A percentile compares a stretch with the other conserved stretches of the same genome.
phyloP scores from a whole-genome alignment of 2,888 invertebrate genomes.

The Proisotoma minuta region DNA sequence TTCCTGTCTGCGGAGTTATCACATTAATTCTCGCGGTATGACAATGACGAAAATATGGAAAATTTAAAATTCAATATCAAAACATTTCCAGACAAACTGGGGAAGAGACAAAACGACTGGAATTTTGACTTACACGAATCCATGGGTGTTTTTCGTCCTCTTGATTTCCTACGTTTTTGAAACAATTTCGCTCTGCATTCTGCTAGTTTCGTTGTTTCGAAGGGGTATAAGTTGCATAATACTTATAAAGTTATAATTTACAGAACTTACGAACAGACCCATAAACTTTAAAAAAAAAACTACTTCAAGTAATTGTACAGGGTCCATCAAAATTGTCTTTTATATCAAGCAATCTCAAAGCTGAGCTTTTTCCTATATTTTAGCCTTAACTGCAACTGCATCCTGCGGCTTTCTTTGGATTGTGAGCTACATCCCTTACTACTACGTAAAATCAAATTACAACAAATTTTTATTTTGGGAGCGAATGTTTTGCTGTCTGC shows the following conservation, averaged over 20 bases:
- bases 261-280: too few species aligned
- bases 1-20: too few species aligned
- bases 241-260: too few species aligned
- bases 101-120: background rate
- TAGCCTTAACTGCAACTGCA: constrained; percentile 25
- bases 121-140: constrained; percentile 5
- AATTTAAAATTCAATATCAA: background rate
- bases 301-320: too few species aligned
- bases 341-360: too few species aligned
- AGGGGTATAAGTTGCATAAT: constrained; percentile 14
- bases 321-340: background rate
- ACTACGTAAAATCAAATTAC: constrained; percentile 17
- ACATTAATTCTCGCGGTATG: constrained; percentile 21
- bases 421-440: constrained; percentile 20
- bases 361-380: too few species aligned
- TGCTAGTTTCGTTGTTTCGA: constrained; percentile 24
- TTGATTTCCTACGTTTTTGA: constrained; percentile 21
- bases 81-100: constrained; percentile 23
- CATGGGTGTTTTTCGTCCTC: constrained; percentile 17
- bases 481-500: background rate
- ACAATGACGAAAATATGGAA: background rate
- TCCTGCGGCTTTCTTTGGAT: constrained; percentile 20
- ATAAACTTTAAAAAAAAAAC: too few species aligned
- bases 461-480: constrained; percentile 10
- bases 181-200: constrained; percentile 13